Conservation (phyloP, 2,888 invertebrate species). For the Drosophila nr. perissopoda region DNA sequence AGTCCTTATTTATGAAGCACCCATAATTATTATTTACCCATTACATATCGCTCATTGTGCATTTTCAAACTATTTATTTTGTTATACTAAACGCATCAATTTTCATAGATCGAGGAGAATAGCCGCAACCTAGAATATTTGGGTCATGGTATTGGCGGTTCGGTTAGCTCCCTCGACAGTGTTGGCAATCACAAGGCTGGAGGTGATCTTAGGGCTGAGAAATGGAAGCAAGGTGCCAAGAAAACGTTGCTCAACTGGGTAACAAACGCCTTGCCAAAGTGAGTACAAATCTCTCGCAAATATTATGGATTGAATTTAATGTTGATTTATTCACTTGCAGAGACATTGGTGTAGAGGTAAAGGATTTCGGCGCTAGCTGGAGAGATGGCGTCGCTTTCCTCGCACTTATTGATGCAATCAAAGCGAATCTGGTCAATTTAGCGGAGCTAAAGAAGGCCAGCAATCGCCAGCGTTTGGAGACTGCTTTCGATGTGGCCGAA, state of each 20-base stretch:
- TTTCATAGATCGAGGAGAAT: conserved; percentile 95
- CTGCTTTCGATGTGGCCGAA: conserved; percentile 97
- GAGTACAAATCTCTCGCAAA: conserved; percentile 75
- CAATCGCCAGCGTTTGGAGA: conserved; percentile 93
- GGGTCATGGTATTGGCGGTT: conserved; percentile 91
- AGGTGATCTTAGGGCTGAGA: conserved; percentile 87
- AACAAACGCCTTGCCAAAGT: conserved; percentile 94
- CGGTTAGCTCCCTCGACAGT: conserved; percentile 93
- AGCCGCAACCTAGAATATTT: conserved; percentile 94
- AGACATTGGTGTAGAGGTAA: conserved; percentile 94
- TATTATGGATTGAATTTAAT: background rate
- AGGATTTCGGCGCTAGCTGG: conserved; percentile 98
- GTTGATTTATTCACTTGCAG: conserved; percentile 85
- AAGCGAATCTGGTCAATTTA: conserved; percentile 95
- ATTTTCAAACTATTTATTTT: background rate
- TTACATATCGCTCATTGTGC: background rate
- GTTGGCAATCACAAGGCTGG: conserved; percentile 87
- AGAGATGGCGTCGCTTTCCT: conserved; percentile 97
- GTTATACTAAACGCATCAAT: conserved; percentile 1
- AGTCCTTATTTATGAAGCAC: conserved; percentile 57
- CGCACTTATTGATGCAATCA: conserved; percentile 97
- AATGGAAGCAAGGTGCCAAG: conserved; percentile 95
- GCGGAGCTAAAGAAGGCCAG: conserved; percentile 91
- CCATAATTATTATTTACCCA: conserved; percentile 45
- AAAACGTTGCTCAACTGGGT: conserved; percentile 97